Conservation (phyloP, 2,888 invertebrate genomes). For the Odontomyia ornata region DNA sequence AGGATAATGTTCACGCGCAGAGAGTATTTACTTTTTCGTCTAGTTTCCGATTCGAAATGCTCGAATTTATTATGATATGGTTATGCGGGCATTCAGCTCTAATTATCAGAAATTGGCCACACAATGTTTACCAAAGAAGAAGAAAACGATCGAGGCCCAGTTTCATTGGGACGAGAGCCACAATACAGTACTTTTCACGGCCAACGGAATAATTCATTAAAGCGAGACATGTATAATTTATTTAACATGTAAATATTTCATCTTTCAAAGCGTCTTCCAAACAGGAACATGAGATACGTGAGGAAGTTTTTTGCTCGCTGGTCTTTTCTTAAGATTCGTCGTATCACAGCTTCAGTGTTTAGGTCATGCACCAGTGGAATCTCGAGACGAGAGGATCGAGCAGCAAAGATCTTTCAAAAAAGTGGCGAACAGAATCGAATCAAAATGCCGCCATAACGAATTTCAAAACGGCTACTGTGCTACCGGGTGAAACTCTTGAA, state of each 20-base stretch:
- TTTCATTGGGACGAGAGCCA: background rate
- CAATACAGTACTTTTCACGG: conserved; percentile 6
- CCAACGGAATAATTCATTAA: conserved; percentile 30
- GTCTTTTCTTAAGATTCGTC: background rate
- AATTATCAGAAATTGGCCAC: conserved; percentile 20
- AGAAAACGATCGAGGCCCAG: background rate
- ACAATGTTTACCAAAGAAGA: background rate
- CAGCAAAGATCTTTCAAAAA: background rate
- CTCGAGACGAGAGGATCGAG: background rate
- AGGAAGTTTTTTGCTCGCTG: background rate
- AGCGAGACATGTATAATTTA: conserved; percentile 25
- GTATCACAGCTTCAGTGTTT: background rate
- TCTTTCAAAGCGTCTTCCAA: background rate
- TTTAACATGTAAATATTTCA: conserved; percentile 25
- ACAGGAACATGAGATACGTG: background rate
- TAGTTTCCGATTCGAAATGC: conserved; percentile 29
- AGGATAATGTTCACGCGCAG: conserved; percentile 1
- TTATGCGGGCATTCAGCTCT: conserved; percentile 29
- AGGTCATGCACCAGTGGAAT: background rate
- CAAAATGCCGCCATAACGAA: conserved; percentile 44
- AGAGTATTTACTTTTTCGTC: conserved; percentile 16
- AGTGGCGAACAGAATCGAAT: conserved; percentile 33
- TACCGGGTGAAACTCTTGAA: background rate
- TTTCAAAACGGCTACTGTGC: conserved; percentile 38
- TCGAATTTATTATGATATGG: conserved; percentile 39